A percentile compares a stretch with the other conserved stretches of the same genome.
phyloP scores from a whole-genome alignment of 2,888 invertebrate genomes.

The Drosophila lacicola region DNA sequence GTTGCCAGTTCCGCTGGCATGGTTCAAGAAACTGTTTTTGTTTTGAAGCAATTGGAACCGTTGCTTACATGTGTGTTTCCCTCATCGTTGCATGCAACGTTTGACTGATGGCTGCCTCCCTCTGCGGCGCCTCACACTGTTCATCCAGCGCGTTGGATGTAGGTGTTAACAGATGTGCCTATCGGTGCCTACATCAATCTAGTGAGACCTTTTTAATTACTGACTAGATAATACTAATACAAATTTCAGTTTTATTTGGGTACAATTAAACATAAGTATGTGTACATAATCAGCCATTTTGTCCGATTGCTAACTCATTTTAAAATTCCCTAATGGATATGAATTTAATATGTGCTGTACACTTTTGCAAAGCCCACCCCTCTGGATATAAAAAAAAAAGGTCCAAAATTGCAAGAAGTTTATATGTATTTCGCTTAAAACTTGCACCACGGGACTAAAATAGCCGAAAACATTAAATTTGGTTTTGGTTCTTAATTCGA shows the following conservation, averaged over 20 bases:
- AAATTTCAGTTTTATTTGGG: neutral
- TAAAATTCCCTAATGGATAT: no score
- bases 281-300: no score
- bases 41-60: constrained; percentile 38
- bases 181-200: neutral
- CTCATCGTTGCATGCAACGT: constrained; percentile 16
- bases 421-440: no score
- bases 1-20: constrained; percentile 2
- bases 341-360: no score
- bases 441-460: no score
- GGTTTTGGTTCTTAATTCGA: no score
- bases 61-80: constrained; percentile 49
- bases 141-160: neutral
- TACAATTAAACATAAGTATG: no score
- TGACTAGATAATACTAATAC: neutral
- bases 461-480: no score
- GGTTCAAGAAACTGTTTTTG: constrained; percentile 59
- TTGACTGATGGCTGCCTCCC: constrained; percentile 17
- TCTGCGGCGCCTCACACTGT: constrained; percentile 7
- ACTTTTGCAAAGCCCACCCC: no score
- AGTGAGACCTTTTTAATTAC: neutral
- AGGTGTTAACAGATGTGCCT: constrained; percentile 20
- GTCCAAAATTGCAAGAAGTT: no score
- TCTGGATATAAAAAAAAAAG: no score
- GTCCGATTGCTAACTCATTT: no score